Evolutionary conservation across 2,888 invertebrate species (phyloP).

Genomic region (Andrena hattorfiana): DNA sequence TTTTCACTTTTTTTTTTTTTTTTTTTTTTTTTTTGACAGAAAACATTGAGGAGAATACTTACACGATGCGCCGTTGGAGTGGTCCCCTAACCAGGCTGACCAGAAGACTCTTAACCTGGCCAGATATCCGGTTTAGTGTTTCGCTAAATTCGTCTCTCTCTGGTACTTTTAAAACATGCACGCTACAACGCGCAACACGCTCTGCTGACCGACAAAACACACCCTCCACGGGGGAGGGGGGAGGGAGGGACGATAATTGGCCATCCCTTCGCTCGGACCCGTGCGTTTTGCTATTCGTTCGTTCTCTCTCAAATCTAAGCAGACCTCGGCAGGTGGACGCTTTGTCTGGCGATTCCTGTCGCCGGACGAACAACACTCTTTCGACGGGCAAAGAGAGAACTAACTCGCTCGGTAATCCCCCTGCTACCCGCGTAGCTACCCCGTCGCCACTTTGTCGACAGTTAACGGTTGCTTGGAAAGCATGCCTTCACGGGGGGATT

Average conservation of each 20-base stretch:
- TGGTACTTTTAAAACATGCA: conserved; percentile 60
- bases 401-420: neutral
- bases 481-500: no score
- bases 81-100: conserved; percentile 58
- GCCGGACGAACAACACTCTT: conserved; percentile 39
- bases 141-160: conserved; percentile 35
- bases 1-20: conserved; percentile 2
- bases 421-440: no score
- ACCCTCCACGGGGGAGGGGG: neutral
- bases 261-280: conserved; percentile 22
- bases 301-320: conserved; percentile 20
- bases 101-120: conserved; percentile 50
- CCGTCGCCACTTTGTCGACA: no score
- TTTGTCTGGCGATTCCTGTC: conserved; percentile 35
- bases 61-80: conserved; percentile 58
- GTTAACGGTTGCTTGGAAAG: no score
- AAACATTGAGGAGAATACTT: conserved; percentile 70
- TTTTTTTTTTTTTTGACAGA: conserved; percentile 40
- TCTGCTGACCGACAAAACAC: conserved; percentile 44
- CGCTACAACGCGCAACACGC: conserved; percentile 63
- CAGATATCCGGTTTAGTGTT: conserved; percentile 50
- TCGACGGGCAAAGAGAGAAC: neutral
- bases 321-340: conserved; percentile 28
- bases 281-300: conserved; percentile 5
- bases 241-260: neutral